Conservation (phyloP, 2,113 vertebrate species). For the Argyrosomus japonicus region DNA sequence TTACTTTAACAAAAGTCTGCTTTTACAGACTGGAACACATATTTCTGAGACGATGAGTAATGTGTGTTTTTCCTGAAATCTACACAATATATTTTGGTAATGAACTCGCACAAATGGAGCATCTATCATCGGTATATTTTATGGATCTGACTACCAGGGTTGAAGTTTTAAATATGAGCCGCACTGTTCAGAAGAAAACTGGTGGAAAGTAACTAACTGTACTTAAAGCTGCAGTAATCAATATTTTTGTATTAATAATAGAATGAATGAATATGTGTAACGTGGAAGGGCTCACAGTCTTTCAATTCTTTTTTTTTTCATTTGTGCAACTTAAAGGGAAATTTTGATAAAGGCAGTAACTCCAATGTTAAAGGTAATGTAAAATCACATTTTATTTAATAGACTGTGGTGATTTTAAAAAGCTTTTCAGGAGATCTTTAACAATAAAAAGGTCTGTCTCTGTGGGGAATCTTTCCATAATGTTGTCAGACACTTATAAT, state of each 20-base stretch:
- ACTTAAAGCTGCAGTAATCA: slow-evolving; percentile 1
- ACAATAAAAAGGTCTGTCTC: no score
- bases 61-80: background rate
- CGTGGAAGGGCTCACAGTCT: background rate
- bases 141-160: background rate
- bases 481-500: no score
- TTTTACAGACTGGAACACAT: background rate
- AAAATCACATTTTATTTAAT: no score
- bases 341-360: no score
- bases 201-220: background rate
- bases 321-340: background rate
- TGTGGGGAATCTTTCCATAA: no score
- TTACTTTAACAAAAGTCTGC: background rate
- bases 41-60: slow-evolving; percentile 8
- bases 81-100: background rate
- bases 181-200: background rate
- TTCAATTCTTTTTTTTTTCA: background rate
- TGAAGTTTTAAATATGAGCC: background rate
- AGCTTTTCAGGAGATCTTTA: no score
- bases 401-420: no score
- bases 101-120: slow-evolving; percentile 5
- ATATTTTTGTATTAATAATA: background rate
- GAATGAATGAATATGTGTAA: background rate
- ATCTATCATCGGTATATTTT: slow-evolving; percentile 17
- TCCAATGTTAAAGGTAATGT: no score